Evolutionary conservation across 2,113 vertebrate species (phyloP).

Genomic region (Myiagra hebetior): DNA sequence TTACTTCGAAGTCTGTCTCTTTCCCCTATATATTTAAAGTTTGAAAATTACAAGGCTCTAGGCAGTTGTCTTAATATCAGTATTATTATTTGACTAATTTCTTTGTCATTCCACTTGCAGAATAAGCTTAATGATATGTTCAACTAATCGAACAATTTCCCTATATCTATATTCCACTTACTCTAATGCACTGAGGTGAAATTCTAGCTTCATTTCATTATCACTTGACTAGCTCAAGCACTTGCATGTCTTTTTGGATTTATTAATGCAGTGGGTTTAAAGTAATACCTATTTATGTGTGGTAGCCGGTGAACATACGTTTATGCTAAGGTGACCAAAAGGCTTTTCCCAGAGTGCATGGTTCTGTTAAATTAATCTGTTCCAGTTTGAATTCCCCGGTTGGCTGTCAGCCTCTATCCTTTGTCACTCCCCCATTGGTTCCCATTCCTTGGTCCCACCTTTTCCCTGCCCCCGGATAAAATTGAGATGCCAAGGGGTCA

Average conservation of each 20-base stretch:
- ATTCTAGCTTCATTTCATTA: slow-evolving; percentile 61
- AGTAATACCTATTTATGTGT: slow-evolving; percentile 56
- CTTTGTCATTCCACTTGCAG: slow-evolving; percentile 42
- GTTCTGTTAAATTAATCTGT: too few species aligned
- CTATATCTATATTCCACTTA: slow-evolving; percentile 43
- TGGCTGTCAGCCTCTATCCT: too few species aligned
- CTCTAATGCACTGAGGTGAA: slow-evolving; percentile 57
- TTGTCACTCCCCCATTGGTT: too few species aligned
- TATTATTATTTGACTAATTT: slow-evolving; percentile 51
- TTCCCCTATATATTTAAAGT: slow-evolving; percentile 20
- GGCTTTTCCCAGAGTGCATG: too few species aligned
- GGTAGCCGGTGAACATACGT: too few species aligned
- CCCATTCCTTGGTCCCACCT: too few species aligned
- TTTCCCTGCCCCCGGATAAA: too few species aligned
- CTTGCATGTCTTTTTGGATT: slow-evolving; percentile 33
- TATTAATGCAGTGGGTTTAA: slow-evolving; percentile 55
- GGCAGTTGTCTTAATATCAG: slow-evolving; percentile 25
- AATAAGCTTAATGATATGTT: slow-evolving; percentile 53
- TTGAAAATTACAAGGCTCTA: slow-evolving; percentile 38
- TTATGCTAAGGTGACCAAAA: too few species aligned
- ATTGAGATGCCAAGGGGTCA: too few species aligned
- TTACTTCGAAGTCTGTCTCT: background rate
- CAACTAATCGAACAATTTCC: slow-evolving; percentile 60
- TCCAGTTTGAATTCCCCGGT: too few species aligned
- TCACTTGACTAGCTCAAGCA: slow-evolving; percentile 48